These are phyloP conservation scores for Cryptus armator DNA, from an alignment of 2,888 invertebrate genomes.

Conservation along the genomic window DNA sequence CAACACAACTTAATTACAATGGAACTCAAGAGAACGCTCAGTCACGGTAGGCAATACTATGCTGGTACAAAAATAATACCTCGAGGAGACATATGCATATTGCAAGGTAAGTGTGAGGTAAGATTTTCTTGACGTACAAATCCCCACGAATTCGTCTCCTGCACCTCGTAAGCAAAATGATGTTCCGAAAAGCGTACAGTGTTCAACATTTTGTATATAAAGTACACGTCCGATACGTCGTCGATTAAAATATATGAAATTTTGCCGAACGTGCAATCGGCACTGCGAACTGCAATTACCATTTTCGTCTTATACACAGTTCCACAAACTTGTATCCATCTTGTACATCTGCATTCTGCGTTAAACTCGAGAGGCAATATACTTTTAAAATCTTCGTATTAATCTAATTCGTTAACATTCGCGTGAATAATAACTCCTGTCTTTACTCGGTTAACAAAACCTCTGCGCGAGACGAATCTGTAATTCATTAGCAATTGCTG, in stretches of 20 bases:
- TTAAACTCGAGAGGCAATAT: neutral
- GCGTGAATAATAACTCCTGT: slow-evolving; percentile 3
- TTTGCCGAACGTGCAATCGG: slow-evolving; percentile 9
- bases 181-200: slow-evolving; percentile 17
- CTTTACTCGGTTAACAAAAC: neutral
- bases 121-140: slow-evolving; percentile 11
- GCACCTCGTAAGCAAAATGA: slow-evolving; percentile 1
- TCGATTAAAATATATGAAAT: slow-evolving; percentile 6
- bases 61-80: slow-evolving; percentile 11
- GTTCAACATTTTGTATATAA: neutral
- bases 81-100: slow-evolving; percentile 4
- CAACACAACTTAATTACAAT: neutral
- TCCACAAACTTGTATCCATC: slow-evolving; percentile 9
- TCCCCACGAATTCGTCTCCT: slow-evolving; percentile 6
- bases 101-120: neutral
- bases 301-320: slow-evolving; percentile 4
- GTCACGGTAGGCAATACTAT: neutral
- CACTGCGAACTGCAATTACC: neutral
- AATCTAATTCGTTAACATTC: neutral
- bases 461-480: slow-evolving; percentile 33
- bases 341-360: neutral
- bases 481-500: neutral
- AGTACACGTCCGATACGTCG: neutral
- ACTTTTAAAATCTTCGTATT: slow-evolving; percentile 14
- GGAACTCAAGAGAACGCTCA: neutral